Evolutionary conservation across 2,888 invertebrate genomes (phyloP).

Genomic region (Drosophila eohydei): DNA sequence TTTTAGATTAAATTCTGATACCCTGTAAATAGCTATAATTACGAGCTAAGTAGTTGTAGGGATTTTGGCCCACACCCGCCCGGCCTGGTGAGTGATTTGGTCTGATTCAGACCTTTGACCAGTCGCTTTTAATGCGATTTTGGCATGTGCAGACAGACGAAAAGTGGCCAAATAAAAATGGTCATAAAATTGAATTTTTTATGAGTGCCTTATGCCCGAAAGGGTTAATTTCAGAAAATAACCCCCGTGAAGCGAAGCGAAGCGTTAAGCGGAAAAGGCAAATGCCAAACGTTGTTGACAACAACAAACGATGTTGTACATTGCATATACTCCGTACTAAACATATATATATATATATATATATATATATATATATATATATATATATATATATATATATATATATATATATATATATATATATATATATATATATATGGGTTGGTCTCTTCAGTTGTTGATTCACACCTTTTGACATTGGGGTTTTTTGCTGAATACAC

Average conservation of each 20-base stretch:
- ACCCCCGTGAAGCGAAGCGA: slow-evolving; percentile 54
- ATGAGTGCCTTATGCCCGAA: slow-evolving; percentile 67
- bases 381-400: neutral
- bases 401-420: neutral
- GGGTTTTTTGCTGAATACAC: neutral
- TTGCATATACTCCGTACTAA: neutral
- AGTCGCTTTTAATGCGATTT: slow-evolving; percentile 60
- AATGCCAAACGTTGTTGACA: slow-evolving; percentile 50
- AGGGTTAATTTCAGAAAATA: slow-evolving; percentile 69
- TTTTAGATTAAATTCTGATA: slow-evolving; percentile 5
- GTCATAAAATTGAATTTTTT: slow-evolving; percentile 81
- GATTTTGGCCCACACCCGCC: slow-evolving; percentile 14
- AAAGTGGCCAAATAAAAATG: slow-evolving; percentile 74
- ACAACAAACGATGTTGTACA: slow-evolving; percentile 35
- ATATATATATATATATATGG: neutral
- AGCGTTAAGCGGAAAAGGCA: slow-evolving; percentile 49
- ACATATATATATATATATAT: too few relatives aligned
- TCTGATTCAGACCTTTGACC: slow-evolving; percentile 47
- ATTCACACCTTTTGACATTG: slow-evolving; percentile 72
- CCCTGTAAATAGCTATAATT: slow-evolving; percentile 39
- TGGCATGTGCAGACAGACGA: slow-evolving; percentile 64
- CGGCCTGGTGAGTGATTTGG: slow-evolving; percentile 41
- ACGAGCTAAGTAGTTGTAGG: slow-evolving; percentile 28
- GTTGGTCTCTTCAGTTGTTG: slow-evolving; percentile 64
- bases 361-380: neutral